Evolutionary conservation across 2,888 invertebrate genomes (phyloP), one percentile per base, ranked within the genome.

Genomic region (Parascotia fuliginaria): DNA sequence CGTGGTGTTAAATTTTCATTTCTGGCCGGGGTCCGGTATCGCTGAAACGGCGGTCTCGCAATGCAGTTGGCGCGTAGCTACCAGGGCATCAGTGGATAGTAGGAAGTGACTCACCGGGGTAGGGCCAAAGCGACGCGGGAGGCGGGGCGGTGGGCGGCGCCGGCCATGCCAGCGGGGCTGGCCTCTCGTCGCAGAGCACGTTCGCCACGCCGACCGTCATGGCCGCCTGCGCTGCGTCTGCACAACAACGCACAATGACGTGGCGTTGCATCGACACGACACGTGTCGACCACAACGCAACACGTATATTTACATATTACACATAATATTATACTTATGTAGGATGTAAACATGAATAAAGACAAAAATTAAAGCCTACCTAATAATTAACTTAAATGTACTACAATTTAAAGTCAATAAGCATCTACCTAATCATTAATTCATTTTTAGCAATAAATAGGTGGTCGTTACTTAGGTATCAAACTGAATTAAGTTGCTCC

Each of bases 81-180:
- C 91, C 87, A 92, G 91, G 91, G 79, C 77, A 79, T 74, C 91
- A 92, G 83, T 67, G 75, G 65, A 63, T 33, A 34, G 62, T 51
- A 75, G 85, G 85, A 93, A 94, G 94, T 87, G 70, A 68, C 89
- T 89, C 78, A 90, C 91, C 93, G 94, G 96, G 96, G 93, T 96
- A 96, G 90, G 96, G 96, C 96, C 96, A 96, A 79, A 96, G 93
- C 47, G 96, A 94, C 43, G 95, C 94, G 78, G 95, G 93, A 78
- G 94, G 93, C 69, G 95, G 89, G 74, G 79, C 93, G 69, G 85
- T 87, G 76, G 87, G 92, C 76, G 85, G 92, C 65, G 93, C 93
- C 72, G 86, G 92, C 89, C 85, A 93, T 87, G 93, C 94, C 82
- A 90, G 85, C 38, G 91, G 93, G 79, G 93, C 92, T 88, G 94